Evolutionary conservation across 2,113 vertebrate species (phyloP).

Genomic region (Ceuthmochares aereus): DNA sequence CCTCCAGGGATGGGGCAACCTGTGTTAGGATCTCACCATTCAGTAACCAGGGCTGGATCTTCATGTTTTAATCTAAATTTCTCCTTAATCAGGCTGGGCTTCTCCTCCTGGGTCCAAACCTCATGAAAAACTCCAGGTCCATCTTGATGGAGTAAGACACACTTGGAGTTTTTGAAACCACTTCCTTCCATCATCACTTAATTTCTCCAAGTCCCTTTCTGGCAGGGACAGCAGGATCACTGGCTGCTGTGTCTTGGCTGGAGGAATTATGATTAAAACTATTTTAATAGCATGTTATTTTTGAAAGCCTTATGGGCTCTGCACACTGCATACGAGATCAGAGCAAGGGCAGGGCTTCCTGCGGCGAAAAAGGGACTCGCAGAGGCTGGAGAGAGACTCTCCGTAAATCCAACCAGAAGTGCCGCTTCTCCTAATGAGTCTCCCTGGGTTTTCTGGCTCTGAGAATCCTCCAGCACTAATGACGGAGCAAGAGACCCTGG

Average conservation of each 20-base stretch:
- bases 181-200: not conserved
- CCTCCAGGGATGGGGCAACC: too few relatives aligned
- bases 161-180: not conserved
- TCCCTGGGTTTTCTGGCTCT: conserved; percentile 12
- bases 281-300: not conserved
- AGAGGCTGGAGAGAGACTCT: not conserved
- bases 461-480: not conserved
- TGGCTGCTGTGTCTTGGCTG: conserved; percentile 28
- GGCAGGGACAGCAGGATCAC: not conserved
- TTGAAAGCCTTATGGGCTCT: not conserved
- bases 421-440: not conserved
- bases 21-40: too few relatives aligned
- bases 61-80: not conserved
- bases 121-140: not conserved
- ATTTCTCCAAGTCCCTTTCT: not conserved
- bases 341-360: conserved; percentile 29
- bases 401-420: not conserved
- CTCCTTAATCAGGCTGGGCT: not conserved
- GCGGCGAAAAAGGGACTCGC: not conserved
- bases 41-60: not conserved
- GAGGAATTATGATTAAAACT: conserved; percentile 40
- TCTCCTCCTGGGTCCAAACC: not conserved
- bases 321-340: not conserved
- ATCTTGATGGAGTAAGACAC: fast-evolving
- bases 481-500: not conserved